These are phyloP conservation scores for Chloroceryle amazona DNA, from an alignment of 2,797 vertebrate genomes.

Conservation along the genomic window DNA sequence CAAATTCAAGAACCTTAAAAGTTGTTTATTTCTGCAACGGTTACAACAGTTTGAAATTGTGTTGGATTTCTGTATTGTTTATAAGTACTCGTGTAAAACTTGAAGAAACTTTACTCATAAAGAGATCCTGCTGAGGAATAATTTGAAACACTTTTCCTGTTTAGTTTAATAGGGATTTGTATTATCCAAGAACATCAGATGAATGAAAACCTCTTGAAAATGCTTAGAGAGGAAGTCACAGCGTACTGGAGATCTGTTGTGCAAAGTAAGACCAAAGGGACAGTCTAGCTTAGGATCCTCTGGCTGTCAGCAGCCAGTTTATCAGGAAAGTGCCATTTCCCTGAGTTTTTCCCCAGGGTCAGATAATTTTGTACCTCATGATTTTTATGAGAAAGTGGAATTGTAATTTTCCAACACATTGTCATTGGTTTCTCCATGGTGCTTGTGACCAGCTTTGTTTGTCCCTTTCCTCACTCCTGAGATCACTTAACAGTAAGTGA, in stretches of 20 bases:
- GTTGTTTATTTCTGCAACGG: neutral
- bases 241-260: accelerated
- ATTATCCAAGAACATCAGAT: neutral
- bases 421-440: neutral
- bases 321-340: neutral
- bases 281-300: neutral
- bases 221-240: neutral
- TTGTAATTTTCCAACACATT: neutral
- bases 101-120: neutral
- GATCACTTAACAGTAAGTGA: neutral
- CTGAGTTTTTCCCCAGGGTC: neutral
- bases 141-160: neutral
- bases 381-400: neutral
- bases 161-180: neutral
- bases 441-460: neutral
- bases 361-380: neutral
- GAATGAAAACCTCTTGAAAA: neutral
- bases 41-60: neutral
- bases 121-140: neutral
- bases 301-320: neutral
- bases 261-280: neutral
- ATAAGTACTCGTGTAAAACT: neutral
- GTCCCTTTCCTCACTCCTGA: neutral
- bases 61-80: neutral
- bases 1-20: neutral